Base-by-base conservation (phyloP, 2,113 vertebrate species). In the Guaruba guarouba region DNA sequence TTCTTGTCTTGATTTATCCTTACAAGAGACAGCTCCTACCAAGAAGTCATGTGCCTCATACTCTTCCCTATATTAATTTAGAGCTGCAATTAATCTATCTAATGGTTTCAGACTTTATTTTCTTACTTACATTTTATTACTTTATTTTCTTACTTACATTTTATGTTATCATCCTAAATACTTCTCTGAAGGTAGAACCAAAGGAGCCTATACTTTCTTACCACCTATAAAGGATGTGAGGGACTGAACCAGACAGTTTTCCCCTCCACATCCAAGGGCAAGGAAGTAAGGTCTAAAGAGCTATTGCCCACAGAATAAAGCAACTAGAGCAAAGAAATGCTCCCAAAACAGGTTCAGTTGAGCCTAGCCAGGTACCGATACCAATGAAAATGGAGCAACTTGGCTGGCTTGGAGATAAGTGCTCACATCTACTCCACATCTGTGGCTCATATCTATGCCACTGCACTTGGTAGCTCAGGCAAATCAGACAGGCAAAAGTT, bases 1-100 rank as follows among this genome's bases (percentile, higher is more conserved):
- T 78, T 88, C 13, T 82, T 55, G 62, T 35, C 46, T 75, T 84
- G 81, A 83, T 88, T 92, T 92, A 96, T 93, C 23, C 28, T 87
- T 37, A 70, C 4, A 64, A 37, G 25, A 86, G 62, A 86, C 81
- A 88, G 44, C n/a, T 66, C 37, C 73, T 84, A 94, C 80, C 67
- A 95, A 92, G 86, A 92, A 90, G 70, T 88, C 91, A 90, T 57
- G 66, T 87, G 74, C 63, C 91, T 62, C 74, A 41, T 33, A 89
- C 23, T 69, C 77, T 48, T 67, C 29, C 44, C 28, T 57, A 33
- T 13, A 88, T 57, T 88, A 23, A 71, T 88, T 77, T 80, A 68
- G 88, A 86, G 83, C 5, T 75, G 44, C 11, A 35, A 70, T 94
- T 68, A 75, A 75, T 79, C 76, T 64, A n/a, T 31, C 49, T 67